Evolutionary conservation across 2,113 vertebrate species (phyloP).

Genomic region (Athene noctua): DNA sequence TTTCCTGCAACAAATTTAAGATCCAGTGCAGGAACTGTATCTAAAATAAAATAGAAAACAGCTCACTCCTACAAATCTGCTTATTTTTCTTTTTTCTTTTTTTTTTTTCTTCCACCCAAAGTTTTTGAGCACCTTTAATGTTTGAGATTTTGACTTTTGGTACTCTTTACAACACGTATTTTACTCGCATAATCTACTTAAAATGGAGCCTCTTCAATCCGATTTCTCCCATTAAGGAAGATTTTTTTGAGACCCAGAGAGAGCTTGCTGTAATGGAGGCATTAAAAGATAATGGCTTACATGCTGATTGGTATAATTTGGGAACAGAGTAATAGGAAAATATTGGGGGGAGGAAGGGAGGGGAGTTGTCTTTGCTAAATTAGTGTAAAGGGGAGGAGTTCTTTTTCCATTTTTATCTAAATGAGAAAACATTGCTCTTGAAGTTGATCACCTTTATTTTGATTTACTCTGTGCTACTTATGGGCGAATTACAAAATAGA

Average conservation of each 20-base stretch:
- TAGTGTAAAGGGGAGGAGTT: conserved; percentile 49
- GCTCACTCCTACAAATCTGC: neutral
- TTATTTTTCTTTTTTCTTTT: neutral
- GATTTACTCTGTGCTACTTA: conserved; percentile 12
- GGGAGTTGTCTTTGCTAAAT: conserved; percentile 22
- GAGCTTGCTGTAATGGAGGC: conserved; percentile 52
- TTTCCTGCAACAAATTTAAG: conserved; percentile 48
- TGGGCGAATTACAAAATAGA: neutral
- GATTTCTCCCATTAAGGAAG: conserved; percentile 54
- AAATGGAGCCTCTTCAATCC: conserved; percentile 52
- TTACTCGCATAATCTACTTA: conserved; percentile 41
- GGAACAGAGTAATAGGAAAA: conserved; percentile 52
- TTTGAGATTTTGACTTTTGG: conserved; percentile 42
- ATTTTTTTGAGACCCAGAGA: conserved; percentile 60
- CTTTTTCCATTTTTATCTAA: conserved; percentile 27
- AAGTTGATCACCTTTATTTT: conserved; percentile 42
- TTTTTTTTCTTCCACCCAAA: neutral
- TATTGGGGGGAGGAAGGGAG: conserved; percentile 5
- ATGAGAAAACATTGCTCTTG: conserved; percentile 27
- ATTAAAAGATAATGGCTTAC: conserved; percentile 67
- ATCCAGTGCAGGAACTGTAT: conserved; percentile 28
- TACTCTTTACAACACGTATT: conserved; percentile 31
- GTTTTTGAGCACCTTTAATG: conserved; percentile 22
- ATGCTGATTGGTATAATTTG: conserved; percentile 67
- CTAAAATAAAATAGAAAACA: conserved; percentile 52